Conservation (phyloP, 2,888 invertebrate genomes). For the Marasmarcha lunaedactyla region DNA sequence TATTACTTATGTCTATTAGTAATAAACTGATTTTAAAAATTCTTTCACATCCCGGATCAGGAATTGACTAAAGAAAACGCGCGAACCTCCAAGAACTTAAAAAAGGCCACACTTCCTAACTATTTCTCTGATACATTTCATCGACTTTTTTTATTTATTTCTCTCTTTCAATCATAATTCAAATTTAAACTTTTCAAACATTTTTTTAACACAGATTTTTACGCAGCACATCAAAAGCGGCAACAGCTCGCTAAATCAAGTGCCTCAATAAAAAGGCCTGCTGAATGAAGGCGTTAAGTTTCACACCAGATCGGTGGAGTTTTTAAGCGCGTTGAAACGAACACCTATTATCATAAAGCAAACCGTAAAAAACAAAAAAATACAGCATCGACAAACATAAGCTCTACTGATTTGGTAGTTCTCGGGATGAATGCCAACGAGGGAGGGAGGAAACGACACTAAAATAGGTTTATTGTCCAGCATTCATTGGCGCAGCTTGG, state of each 20-base stretch:
- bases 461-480: conserved; percentile 52
- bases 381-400: conserved; percentile 61
- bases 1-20: too few relatives aligned
- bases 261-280: conserved; percentile 54
- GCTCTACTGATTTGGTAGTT: conserved; percentile 62
- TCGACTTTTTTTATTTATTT: too few relatives aligned
- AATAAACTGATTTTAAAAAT: too few relatives aligned
- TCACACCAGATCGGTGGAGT: conserved; percentile 58
- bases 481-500: conserved; percentile 33
- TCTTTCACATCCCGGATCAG: too few relatives aligned
- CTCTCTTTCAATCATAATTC: too few relatives aligned
- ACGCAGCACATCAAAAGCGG: conserved; percentile 47
- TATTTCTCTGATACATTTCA: too few relatives aligned
- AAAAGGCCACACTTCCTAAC: too few relatives aligned
- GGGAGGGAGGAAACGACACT: conserved; percentile 53
- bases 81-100: too few relatives aligned
- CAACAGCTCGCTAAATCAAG: conserved; percentile 59
- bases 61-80: too few relatives aligned
- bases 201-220: conserved; percentile 25
- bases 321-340: conserved; percentile 47
- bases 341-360: conserved; percentile 68
- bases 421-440: conserved; percentile 59
- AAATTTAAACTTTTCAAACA: too few relatives aligned
- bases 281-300: conserved; percentile 65
- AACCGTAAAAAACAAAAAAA: conserved; percentile 60